Evolutionary conservation across 2,888 invertebrate genomes (phyloP).

Genomic region (Choreutis nemorana): DNA sequence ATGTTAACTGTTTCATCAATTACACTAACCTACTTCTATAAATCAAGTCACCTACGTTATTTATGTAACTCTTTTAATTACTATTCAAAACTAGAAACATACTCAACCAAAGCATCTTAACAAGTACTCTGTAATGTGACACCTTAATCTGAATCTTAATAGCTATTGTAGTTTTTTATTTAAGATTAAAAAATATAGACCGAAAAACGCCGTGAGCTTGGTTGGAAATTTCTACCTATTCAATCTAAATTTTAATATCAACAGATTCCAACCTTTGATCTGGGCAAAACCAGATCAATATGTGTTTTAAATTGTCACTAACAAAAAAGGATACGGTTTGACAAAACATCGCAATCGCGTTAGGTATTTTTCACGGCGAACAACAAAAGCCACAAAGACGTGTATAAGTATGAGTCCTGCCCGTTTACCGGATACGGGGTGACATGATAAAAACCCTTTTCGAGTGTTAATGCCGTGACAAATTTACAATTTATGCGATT

Average conservation of each 20-base stretch:
- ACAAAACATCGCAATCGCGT: conserved; percentile 2
- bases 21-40: conserved; percentile 38
- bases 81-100: no score
- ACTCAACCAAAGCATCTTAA: no score
- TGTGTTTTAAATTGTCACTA: no score
- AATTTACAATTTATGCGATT: conserved; percentile 61
- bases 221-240: conserved; percentile 7
- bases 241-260: not conserved
- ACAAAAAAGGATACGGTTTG: not conserved
- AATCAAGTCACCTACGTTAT: no score
- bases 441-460: conserved; percentile 62
- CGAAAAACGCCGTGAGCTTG: not conserved
- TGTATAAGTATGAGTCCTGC: conserved; percentile 28
- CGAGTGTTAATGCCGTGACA: conserved; percentile 64
- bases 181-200: conserved; percentile 11
- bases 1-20: no score
- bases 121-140: no score
- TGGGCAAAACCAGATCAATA: no score
- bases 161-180: conserved; percentile 16
- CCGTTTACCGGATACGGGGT: conserved; percentile 57
- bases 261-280: no score
- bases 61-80: no score
- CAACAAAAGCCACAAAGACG: conserved; percentile 39
- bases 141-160: no score
- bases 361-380: conserved; percentile 19